Conservation (phyloP, 2,797 vertebrate species). For the Arremon aurantiirostris region DNA sequence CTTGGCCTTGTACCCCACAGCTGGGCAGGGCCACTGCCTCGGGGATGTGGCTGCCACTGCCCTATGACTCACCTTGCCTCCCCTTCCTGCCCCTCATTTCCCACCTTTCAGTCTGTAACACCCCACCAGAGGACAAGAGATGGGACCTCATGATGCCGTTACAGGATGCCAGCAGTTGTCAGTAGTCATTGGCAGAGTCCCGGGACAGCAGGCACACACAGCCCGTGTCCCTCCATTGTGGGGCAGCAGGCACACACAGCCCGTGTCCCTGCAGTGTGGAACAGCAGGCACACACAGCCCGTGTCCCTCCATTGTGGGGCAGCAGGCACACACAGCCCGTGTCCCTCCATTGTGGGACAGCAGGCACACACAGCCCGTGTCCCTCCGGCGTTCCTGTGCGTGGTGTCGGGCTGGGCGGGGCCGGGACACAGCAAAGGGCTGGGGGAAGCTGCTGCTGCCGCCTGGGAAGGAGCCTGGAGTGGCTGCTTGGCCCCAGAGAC, state of each 20-base stretch:
- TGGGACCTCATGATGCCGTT: neutral
- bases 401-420: rapidly evolving
- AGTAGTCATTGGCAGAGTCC: neutral
- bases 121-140: neutral
- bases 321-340: too few species aligned
- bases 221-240: neutral
- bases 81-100: neutral
- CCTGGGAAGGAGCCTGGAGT: neutral
- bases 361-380: neutral
- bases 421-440: rapidly evolving
- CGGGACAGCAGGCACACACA: rapidly evolving
- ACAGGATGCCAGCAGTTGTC: rapidly evolving
- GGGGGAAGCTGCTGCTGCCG: neutral
- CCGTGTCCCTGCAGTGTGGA: neutral
- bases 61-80: neutral
- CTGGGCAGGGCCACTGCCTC: neutral
- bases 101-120: neutral
- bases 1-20: neutral
- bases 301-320: neutral
- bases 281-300: neutral
- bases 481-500: neutral
- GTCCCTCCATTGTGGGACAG: too few species aligned
- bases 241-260: too few species aligned
- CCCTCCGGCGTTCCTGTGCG: rapidly evolving
- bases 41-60: neutral